Evolutionary conservation across 2,888 invertebrate genomes (phyloP), one percentile per base, ranked within the genome.

Genomic region (Hirtodrosophila cameraria): DNA sequence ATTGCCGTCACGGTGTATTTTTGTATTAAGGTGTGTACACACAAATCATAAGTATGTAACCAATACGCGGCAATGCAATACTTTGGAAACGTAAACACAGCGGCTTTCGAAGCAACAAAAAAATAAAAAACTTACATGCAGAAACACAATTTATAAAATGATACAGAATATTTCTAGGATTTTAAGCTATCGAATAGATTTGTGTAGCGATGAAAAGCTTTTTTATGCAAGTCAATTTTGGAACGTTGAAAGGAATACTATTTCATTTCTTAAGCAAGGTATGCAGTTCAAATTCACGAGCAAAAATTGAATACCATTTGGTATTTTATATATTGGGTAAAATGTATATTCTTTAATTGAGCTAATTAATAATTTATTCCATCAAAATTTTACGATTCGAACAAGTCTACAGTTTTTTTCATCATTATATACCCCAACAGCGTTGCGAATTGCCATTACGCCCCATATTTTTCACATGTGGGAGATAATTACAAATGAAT

Each of bases 51-150:
- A 6, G 15, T 30, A 16, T 18, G n/a, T 4, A 16, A 2, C 13
- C 20, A 12, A 7, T 3, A 25, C 6, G 5, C 11, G 9, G 2
- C 35, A 33, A 5, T 23, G 25, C n/a, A 6, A 15, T n/a, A 38
- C n/a, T 16, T 8, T 23, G 9, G 12, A 11, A 3, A 27, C 16
- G 27, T 35, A 35, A 28, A 39, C 33, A 42, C 46, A 68, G 12
- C 12, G 55, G 12, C 6, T 23, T 31, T 31, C 11, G 23, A 53
- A 41, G 31, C 23, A 31, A 53, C 20, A 53, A 30, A 55, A 49
- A 57, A 43, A 49, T n/a, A 16, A 45, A 49, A 50, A 62, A 68
- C 69, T 70, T 70, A 70, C 69, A 70, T 71, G 69, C 71, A 71
- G 71, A 52, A 70, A 66, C 66, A 61, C 66, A 71, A 70, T 36